Conservation (phyloP, 2,888 invertebrate species). For the Sycophila texana region DNA sequence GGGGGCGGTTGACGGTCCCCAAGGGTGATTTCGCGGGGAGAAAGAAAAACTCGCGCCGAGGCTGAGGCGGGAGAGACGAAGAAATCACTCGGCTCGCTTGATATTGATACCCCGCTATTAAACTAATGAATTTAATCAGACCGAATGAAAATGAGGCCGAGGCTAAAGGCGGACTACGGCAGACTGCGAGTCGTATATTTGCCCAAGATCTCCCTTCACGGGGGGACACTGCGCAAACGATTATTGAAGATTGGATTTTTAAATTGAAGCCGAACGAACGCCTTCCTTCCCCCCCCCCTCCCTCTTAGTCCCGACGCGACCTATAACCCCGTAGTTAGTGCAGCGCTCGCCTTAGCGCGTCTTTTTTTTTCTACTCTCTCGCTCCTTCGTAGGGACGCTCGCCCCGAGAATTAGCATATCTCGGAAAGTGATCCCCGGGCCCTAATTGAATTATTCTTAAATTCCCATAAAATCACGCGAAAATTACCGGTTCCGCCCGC, state of each 20-base stretch:
- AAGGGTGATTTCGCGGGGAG: conserved; percentile 60
- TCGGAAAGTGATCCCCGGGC: conserved; percentile 72
- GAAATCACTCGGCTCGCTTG: conserved; percentile 70
- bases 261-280: conserved; percentile 70
- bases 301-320: conserved; percentile 53
- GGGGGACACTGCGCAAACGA: conserved; percentile 66
- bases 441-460: conserved; percentile 76
- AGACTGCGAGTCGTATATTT: conserved; percentile 65
- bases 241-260: conserved; percentile 76
- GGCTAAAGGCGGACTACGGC: conserved; percentile 55
- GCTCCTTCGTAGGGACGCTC: conserved; percentile 50
- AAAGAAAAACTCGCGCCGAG: conserved; percentile 46
- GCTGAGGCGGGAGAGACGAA: conserved; percentile 56
- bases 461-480: conserved; percentile 76
- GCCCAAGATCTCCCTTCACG: conserved; percentile 61
- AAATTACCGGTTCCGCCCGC: conserved; percentile 68
- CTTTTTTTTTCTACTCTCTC: conserved; percentile 3
- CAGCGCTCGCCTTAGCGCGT: conserved; percentile 35
- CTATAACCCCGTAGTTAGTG: conserved; percentile 61
- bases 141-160: conserved; percentile 71
- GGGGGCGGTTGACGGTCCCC: conserved; percentile 52
- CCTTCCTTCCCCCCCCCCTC: conserved; percentile 52
- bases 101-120: conserved; percentile 74
- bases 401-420: conserved; percentile 74
- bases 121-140: conserved; percentile 76